Evolutionary conservation across 2,113 vertebrate genomes (phyloP), one percentile per base, ranked within the genome.

Genomic region (Okapia johnstoni): DNA sequence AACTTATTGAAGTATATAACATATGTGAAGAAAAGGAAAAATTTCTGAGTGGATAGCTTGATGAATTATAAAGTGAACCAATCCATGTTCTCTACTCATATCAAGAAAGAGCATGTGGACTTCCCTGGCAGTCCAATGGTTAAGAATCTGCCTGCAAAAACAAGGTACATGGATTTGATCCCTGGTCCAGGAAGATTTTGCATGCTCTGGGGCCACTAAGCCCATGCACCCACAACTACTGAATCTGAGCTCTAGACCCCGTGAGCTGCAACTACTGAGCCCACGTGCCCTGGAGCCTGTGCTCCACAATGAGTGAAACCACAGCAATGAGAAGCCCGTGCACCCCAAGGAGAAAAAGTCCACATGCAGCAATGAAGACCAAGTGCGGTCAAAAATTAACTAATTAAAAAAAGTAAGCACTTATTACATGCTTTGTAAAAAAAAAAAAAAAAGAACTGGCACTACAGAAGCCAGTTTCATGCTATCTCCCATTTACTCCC

Each of bases 241-340:
- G 46, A 50, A 28, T 76, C 70, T 43, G 40, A 76, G 23, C 40
- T 76, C 40, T 7, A 43, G 40, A 25, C 21, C 28, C 5, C 0
- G 28, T 19, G 46, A 17, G 26, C 15, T 5, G 43, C 76, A 48
- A 0, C 26, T 48, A 1, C 43, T 10, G 26, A 30, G 76, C 26
- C 25, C 2, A 0, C 30, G 43, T 46, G 25, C 43, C 43, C 26
- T 17, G 7, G 4, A 48, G 26, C 8, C 16, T 9, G 9, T 50
- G 46, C 76, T 33, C 46, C 8, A 3, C 46, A 30, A 3, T 0
- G 28, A 48, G 15, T 17, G 46, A 30, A 48, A 46, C 76, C 46
- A 11, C 15, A 17, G 43, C 15, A 1, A 17, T 17, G 76, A 30
- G 43, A 48, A 28, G 26, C 26, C 63, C 2, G 0, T 6, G 70